Evolutionary conservation across 2,797 vertebrate genomes (phyloP).

Genomic region (Spea hammondii): DNA sequence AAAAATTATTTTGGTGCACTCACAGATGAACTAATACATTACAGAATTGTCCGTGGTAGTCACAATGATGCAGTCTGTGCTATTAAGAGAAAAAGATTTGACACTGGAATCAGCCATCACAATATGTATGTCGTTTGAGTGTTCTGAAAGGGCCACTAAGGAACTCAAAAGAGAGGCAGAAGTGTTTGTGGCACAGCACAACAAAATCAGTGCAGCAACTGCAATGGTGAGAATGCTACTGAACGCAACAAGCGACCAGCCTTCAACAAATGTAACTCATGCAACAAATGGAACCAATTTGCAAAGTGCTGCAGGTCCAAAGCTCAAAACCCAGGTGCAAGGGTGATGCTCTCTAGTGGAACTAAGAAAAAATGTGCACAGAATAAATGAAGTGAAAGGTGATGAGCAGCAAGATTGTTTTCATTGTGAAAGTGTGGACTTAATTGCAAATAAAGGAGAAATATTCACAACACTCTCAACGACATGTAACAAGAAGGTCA

Average conservation of each 20-base stretch:
- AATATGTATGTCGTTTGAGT: background rate
- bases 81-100: background rate
- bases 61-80: slow-evolving; percentile 3
- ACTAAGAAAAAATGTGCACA: background rate
- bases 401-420: background rate
- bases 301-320: background rate
- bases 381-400: background rate
- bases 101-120: background rate
- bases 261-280: background rate
- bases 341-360: background rate
- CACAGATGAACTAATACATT: background rate
- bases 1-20: background rate
- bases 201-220: background rate
- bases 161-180: background rate
- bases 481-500: background rate
- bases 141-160: slow-evolving; percentile 6
- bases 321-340: background rate
- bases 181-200: background rate
- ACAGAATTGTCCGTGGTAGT: background rate
- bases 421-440: background rate
- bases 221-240: background rate
- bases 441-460: slow-evolving; percentile 1
- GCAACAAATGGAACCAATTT: background rate
- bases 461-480: background rate
- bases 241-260: background rate